These are phyloP conservation scores for Catalaphyllia jardinei DNA, from an alignment of 64 coral and sea anemone species.

Conservation along the genomic window DNA sequence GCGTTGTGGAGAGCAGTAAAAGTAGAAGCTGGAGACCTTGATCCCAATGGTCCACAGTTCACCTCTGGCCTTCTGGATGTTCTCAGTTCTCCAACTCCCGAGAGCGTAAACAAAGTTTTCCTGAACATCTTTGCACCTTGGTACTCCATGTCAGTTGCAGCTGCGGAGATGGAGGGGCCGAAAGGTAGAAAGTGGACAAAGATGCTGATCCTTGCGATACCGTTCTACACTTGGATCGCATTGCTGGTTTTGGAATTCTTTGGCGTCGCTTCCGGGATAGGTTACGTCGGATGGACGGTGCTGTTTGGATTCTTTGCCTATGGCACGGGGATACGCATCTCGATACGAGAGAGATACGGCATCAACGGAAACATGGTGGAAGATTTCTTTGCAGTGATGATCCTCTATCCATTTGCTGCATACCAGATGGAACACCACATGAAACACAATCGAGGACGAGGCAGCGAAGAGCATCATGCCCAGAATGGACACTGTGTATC, in stretches of 20 bases:
- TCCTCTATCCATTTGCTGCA: conserved; percentile 35
- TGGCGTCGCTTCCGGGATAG: neutral
- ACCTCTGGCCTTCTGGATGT: conserved; percentile 39
- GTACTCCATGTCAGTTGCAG: conserved; percentile 45
- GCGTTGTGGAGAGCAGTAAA: conserved; percentile 58
- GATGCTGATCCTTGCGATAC: conserved; percentile 56
- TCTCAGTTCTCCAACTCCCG: neutral
- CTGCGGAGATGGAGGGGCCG: neutral
- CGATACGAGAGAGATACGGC: conserved; percentile 38
- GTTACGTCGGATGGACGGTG: conserved; percentile 38
- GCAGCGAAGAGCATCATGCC: neutral
- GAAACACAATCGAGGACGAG: neutral
- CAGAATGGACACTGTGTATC: neutral
- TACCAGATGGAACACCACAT: conserved; percentile 43
- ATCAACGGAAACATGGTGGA: conserved; percentile 50
- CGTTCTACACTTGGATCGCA: conserved; percentile 45
- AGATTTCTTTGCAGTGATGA: conserved; percentile 31
- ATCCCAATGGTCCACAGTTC: conserved; percentile 44
- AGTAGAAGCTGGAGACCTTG: conserved; percentile 68
- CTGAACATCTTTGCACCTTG: conserved; percentile 50
- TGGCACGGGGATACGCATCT: conserved; percentile 18
- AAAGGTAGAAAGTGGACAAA: neutral
- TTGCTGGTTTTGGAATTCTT: conserved; percentile 7
- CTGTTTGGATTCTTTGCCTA: conserved; percentile 58
- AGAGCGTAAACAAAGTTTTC: neutral